Evolutionary conservation across 2,888 invertebrate genomes (phyloP).

Genomic region (Spisula solida): DNA sequence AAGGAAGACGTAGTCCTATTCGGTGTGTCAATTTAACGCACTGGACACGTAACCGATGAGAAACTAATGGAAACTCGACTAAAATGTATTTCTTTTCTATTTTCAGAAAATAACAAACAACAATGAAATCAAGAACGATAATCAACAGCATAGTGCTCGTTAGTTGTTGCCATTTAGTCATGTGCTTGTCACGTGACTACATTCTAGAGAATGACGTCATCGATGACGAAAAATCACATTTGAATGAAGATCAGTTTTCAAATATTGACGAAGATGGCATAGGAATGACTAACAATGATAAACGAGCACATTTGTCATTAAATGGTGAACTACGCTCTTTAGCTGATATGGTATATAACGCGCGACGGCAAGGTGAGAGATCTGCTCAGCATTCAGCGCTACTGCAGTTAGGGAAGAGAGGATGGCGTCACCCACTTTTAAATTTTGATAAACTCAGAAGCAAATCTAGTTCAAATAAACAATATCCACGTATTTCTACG

Average conservation of each 20-base stretch:
- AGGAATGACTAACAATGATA: slow-evolving; percentile 15
- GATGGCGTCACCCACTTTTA: slow-evolving; percentile 32
- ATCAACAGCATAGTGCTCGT: background rate
- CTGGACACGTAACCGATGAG: too few species aligned
- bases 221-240: background rate
- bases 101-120: background rate
- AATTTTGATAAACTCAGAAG: background rate
- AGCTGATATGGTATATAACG: slow-evolving; percentile 65
- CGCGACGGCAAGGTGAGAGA: slow-evolving; percentile 47
- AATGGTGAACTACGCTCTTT: slow-evolving; percentile 68
- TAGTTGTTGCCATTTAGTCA: slow-evolving; percentile 10
- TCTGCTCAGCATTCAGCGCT: slow-evolving; percentile 44
- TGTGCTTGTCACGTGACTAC: slow-evolving; percentile 7
- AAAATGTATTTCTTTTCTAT: background rate
- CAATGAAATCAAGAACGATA: slow-evolving; percentile 29
- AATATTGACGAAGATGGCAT: background rate
- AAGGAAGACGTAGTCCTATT: too few species aligned
- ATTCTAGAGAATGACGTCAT: slow-evolving; percentile 30
- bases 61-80: too few species aligned
- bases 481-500: background rate
- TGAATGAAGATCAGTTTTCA: background rate
- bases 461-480: background rate
- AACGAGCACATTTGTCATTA: slow-evolving; percentile 59
- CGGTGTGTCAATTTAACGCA: too few species aligned
- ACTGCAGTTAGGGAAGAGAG: slow-evolving; percentile 62